phyloP scores from a whole-genome alignment of 2,888 invertebrate genomes.

The Chymomyza amoena region DNA sequence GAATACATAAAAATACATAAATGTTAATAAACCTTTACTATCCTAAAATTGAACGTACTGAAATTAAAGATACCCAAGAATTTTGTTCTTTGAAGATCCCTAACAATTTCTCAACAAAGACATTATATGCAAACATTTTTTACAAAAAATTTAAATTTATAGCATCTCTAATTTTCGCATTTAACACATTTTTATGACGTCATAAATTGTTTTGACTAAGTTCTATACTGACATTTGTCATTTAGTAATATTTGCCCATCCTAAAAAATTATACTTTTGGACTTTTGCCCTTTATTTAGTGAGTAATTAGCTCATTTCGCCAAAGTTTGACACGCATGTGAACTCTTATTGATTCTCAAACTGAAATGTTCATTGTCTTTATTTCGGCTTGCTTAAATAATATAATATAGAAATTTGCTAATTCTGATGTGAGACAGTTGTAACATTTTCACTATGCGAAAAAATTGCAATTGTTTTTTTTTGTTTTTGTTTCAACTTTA shows the following conservation, averaged over 20 bases:
- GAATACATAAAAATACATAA: no score
- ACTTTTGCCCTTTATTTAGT: neutral
- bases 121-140: no score
- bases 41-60: no score
- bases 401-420: neutral
- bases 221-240: no score
- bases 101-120: no score
- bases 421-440: slow-evolving; percentile 29
- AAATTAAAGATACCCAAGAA: no score
- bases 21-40: no score
- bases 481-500: slow-evolving; percentile 30
- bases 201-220: no score
- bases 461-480: slow-evolving; percentile 46
- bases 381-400: slow-evolving; percentile 21
- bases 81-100: no score
- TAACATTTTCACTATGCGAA: slow-evolving; percentile 55
- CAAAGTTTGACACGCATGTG: slow-evolving; percentile 32
- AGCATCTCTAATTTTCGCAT: no score
- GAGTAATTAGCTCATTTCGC: neutral
- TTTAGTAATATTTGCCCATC: neutral
- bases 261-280: neutral
- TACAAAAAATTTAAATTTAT: no score
- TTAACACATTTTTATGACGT: no score
- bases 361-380: slow-evolving; percentile 24
- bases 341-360: slow-evolving; percentile 48